These are phyloP conservation scores for Nomada flava DNA, from an alignment of 2,888 invertebrate genomes.

Conservation along the genomic window DNA sequence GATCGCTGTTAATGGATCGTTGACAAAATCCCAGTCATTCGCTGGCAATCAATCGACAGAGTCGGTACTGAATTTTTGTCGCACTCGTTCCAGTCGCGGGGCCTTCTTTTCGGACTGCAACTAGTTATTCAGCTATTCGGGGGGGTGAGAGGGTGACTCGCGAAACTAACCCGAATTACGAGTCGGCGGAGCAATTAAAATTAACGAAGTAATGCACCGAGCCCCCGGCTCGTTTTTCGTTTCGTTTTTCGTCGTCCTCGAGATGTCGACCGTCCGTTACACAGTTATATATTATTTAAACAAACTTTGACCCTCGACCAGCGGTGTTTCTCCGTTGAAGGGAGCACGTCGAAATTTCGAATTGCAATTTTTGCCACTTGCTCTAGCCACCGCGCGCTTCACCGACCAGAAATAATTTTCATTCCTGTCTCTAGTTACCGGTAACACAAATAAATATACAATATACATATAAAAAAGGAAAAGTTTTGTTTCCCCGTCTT, in stretches of 20 bases:
- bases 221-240: conserved; percentile 40
- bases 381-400: neutral
- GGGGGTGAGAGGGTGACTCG: neutral
- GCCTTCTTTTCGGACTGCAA: conserved; percentile 29
- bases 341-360: conserved; percentile 15
- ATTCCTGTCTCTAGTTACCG: conserved; percentile 14
- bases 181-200: conserved; percentile 64
- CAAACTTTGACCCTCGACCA: conserved; percentile 47
- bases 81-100: neutral
- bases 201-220: conserved; percentile 65
- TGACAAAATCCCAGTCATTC: neutral
- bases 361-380: neutral
- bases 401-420: conserved; percentile 35
- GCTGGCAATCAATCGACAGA: neutral
- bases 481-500: neutral
- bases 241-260: conserved; percentile 9
- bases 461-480: neutral
- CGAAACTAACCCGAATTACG: conserved; percentile 55
- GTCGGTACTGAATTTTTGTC: neutral
- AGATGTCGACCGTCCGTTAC: conserved; percentile 1
- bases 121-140: conserved; percentile 44
- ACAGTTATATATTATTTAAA: conserved; percentile 37
- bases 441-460: neutral
- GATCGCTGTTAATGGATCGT: neutral
- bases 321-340: neutral